Evolutionary conservation across 1,140 invertebrate genomes (phyloP).

Genomic region (Ganaspis sp.): DNA sequence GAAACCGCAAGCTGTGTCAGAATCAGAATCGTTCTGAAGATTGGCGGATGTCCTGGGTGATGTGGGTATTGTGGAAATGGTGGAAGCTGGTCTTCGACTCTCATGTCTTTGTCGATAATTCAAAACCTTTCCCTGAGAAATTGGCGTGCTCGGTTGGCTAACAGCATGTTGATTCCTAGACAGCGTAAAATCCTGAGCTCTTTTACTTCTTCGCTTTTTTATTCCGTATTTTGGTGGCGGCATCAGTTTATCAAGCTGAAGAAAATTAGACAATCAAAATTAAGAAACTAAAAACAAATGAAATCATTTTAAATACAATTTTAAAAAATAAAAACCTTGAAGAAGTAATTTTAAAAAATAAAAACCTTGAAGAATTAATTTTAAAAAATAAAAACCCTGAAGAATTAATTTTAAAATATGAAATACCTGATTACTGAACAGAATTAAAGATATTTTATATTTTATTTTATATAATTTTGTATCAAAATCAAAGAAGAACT

Average conservation of each 20-base stretch:
- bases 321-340: too few species aligned
- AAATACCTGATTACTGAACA: too few species aligned
- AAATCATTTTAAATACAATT: too few species aligned
- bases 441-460: too few species aligned
- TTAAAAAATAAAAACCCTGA: too few species aligned
- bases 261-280: not conserved
- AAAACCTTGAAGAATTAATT: too few species aligned
- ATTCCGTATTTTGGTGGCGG: conserved; percentile 83
- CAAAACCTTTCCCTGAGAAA: conserved; percentile 61
- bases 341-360: too few species aligned
- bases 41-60: conserved; percentile 61
- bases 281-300: not conserved
- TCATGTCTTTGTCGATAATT: conserved; percentile 53
- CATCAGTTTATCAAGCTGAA: conserved; percentile 77
- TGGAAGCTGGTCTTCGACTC: conserved; percentile 67
- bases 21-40: conserved; percentile 81
- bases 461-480: too few species aligned
- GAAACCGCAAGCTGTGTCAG: conserved; percentile 88
- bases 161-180: conserved; percentile 46
- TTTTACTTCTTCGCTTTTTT: conserved; percentile 80
- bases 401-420: too few species aligned
- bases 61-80: conserved; percentile 78
- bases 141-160: conserved; percentile 70
- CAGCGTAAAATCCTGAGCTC: conserved; percentile 77
- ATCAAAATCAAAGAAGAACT: too few species aligned